Conservation (phyloP, 1,140 invertebrate genomes). For the Drosophila ercepeae region DNA sequence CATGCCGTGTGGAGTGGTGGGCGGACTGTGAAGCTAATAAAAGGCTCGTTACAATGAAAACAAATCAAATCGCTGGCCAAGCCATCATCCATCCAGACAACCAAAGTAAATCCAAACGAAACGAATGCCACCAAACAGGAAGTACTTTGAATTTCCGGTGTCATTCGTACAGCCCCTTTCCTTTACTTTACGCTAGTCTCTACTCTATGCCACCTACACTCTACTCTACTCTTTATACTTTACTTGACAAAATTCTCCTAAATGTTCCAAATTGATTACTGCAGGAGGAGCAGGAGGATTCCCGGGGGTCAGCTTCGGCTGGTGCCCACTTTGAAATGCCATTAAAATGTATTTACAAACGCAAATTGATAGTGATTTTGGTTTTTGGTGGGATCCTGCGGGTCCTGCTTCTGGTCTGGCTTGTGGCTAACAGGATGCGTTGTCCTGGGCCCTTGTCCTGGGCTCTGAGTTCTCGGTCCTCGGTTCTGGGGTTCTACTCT, state of each 20-base stretch:
- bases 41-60: slow-evolving; percentile 81
- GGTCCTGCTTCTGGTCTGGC: slow-evolving; percentile 1
- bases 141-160: slow-evolving; percentile 82
- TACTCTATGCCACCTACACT: too few species aligned
- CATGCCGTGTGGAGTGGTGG: neutral
- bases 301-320: slow-evolving; percentile 30
- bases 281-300: neutral
- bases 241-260: slow-evolving; percentile 28
- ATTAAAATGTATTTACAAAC: slow-evolving; percentile 83
- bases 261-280: slow-evolving; percentile 79
- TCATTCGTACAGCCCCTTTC: slow-evolving; percentile 45
- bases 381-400: slow-evolving; percentile 12
- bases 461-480: too few species aligned
- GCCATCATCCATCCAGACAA: slow-evolving; percentile 62
- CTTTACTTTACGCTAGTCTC: neutral
- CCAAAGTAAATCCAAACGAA: slow-evolving; percentile 61
- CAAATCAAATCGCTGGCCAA: slow-evolving; percentile 75
- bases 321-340: slow-evolving; percentile 75
- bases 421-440: neutral
- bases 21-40: slow-evolving; percentile 66
- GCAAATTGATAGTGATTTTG: slow-evolving; percentile 80
- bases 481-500: neutral
- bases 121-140: slow-evolving; percentile 74
- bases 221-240: neutral
- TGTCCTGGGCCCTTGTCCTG: neutral